These are phyloP conservation scores for Polydrusus cervinus DNA, from an alignment of 2,888 invertebrate genomes.

Conservation along the genomic window DNA sequence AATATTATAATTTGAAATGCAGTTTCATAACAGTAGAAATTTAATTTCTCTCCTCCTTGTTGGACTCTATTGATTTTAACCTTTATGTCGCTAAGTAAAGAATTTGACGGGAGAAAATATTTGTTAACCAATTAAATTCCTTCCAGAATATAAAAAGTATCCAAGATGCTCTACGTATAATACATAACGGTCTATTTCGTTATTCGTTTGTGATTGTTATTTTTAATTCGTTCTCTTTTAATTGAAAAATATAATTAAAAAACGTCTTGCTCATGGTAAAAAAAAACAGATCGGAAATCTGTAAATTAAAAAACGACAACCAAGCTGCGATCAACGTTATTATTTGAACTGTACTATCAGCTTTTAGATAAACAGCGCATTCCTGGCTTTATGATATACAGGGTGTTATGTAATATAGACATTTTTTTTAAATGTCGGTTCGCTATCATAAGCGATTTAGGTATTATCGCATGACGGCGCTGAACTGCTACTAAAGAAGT, in stretches of 20 bases:
- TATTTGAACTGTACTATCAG: no score
- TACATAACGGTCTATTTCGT: slow-evolving; percentile 50
- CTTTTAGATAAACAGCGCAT: no score
- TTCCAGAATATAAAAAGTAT: slow-evolving; percentile 54
- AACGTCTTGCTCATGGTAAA: background rate
- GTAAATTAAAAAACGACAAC: no score
- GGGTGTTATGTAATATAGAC: no score
- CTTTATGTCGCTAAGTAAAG: slow-evolving; percentile 49
- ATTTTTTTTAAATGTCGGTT: no score
- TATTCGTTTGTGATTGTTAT: slow-evolving; percentile 35
- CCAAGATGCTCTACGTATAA: slow-evolving; percentile 49
- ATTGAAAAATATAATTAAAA: background rate
- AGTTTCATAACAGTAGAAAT: background rate
- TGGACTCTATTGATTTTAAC: slow-evolving; percentile 53
- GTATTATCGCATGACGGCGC: no score
- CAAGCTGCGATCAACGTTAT: no score
- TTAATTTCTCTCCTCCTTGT: slow-evolving; percentile 16
- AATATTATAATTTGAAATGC: background rate
- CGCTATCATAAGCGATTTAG: no score
- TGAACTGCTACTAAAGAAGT: no score
- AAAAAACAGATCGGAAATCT: background rate
- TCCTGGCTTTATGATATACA: no score
- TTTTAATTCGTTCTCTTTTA: slow-evolving; percentile 44
- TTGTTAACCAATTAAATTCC: slow-evolving; percentile 55
- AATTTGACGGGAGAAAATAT: slow-evolving; percentile 54